Evolutionary conservation across 2,888 invertebrate species (phyloP).

Genomic region (Pediacus dermestoides): DNA sequence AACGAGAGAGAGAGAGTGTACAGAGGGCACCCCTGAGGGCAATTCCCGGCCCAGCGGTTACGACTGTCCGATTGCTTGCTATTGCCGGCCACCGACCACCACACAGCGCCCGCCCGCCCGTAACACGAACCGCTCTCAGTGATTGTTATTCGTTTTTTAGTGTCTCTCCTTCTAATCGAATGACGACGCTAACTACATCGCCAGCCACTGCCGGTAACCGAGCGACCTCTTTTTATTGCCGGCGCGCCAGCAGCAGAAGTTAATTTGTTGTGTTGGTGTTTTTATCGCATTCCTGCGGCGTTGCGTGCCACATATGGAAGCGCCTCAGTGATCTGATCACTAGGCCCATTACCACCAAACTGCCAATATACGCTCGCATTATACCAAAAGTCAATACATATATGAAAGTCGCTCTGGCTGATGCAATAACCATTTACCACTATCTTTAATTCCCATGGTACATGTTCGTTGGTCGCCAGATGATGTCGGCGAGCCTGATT

Average conservation of each 20-base stretch:
- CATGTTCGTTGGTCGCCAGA: conserved; percentile 43
- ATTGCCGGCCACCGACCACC: conserved; percentile 36
- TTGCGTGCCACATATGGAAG: conserved; percentile 26
- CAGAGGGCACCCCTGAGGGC: conserved; percentile 57
- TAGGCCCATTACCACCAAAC: conserved; percentile 43
- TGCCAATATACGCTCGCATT: conserved; percentile 47
- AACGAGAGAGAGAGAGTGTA: conserved; percentile 35
- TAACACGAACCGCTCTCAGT: conserved; percentile 32
- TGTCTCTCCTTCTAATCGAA: conserved; percentile 45
- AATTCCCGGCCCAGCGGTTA: conserved; percentile 61
- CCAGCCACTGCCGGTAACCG: conserved; percentile 24
- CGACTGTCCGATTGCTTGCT: conserved; percentile 59
- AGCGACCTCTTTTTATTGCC: conserved; percentile 36
- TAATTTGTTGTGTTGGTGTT: conserved; percentile 46
- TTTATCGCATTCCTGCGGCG: conserved; percentile 39
- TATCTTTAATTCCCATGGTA: conserved; percentile 47
- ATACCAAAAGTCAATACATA: conserved; percentile 46
- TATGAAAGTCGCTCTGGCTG: conserved; percentile 34
- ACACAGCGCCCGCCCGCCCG: no score
- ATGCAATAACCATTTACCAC: conserved; percentile 49
- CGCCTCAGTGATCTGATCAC: conserved; percentile 32
- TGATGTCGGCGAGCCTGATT: conserved; percentile 38
- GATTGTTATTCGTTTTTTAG: conserved; percentile 47
- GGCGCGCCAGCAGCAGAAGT: conserved; percentile 32
- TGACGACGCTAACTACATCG: conserved; percentile 41